Percentiles rank a stretch among this genome's conserved stretches.
Evolutionary conservation across 1,140 invertebrate genomes (phyloP).

Genomic region (Microplitis demolitor): DNA sequence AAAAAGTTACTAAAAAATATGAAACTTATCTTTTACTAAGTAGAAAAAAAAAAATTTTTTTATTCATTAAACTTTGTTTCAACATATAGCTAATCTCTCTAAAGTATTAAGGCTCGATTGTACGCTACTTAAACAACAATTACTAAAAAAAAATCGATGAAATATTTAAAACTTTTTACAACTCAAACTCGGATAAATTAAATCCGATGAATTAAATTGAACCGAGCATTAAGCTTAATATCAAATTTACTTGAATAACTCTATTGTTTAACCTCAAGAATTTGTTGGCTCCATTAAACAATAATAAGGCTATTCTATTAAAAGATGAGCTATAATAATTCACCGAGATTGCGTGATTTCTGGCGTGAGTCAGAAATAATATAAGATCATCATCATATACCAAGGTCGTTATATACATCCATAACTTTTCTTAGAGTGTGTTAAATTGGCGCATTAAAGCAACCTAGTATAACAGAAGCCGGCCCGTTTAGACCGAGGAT

Average conservation of each 20-base stretch:
- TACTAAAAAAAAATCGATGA: too few species aligned
- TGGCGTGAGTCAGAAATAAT: not conserved
- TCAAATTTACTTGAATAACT: not conserved
- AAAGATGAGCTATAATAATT: not conserved
- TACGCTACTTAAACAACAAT: too few species aligned
- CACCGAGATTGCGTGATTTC: conserved; percentile 3
- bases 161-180: too few species aligned
- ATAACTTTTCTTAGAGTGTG: conserved; percentile 19
- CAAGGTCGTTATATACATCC: not conserved
- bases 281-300: not conserved
- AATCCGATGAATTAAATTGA: not conserved
- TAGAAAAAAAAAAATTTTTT: too few species aligned
- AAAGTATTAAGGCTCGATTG: too few species aligned
- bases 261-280: not conserved
- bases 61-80: too few species aligned
- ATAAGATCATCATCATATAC: not conserved
- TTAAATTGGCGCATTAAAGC: conserved; percentile 30
- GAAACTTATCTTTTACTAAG: too few species aligned
- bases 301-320: not conserved
- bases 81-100: too few species aligned
- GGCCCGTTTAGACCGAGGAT: not conserved
- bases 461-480: not conserved
- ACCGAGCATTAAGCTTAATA: not conserved
- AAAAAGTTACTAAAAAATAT: too few species aligned
- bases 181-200: too few species aligned